These are phyloP conservation scores for Petromus typicus DNA, from an alignment of 2,113 vertebrate genomes.

Conservation along the genomic window DNA sequence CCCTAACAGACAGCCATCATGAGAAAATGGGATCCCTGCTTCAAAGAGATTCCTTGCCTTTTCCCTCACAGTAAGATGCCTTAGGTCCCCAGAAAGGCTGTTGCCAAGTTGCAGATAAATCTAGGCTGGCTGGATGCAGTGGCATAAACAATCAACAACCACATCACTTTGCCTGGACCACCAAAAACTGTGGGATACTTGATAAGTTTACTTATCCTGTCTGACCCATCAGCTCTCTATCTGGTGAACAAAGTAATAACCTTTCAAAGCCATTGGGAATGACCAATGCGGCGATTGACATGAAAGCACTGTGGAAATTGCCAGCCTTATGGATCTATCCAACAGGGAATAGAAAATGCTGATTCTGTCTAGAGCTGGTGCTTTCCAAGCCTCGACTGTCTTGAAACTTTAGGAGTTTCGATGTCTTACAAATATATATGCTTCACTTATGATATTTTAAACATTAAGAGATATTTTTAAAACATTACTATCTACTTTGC, in stretches of 20 bases:
- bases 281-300: neutral
- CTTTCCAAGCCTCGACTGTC: neutral
- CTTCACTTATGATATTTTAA: neutral
- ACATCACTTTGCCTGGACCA: neutral
- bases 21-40: neutral
- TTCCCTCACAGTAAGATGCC: neutral
- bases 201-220: neutral
- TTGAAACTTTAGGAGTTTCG: neutral
- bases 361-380: neutral
- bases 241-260: neutral
- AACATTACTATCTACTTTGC: neutral
- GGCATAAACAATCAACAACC: neutral
- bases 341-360: neutral
- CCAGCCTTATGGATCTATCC: neutral
- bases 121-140: neutral
- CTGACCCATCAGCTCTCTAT: slow-evolving; percentile 9
- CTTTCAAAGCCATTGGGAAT: neutral
- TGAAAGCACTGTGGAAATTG: neutral
- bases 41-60: neutral
- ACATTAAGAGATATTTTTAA: neutral
- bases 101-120: neutral
- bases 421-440: neutral
- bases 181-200: neutral
- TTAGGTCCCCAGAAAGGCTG: neutral
- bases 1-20: neutral